Evolutionary conservation across 2,888 invertebrate species (phyloP).

Genomic region (Cephus pygmeus): DNA sequence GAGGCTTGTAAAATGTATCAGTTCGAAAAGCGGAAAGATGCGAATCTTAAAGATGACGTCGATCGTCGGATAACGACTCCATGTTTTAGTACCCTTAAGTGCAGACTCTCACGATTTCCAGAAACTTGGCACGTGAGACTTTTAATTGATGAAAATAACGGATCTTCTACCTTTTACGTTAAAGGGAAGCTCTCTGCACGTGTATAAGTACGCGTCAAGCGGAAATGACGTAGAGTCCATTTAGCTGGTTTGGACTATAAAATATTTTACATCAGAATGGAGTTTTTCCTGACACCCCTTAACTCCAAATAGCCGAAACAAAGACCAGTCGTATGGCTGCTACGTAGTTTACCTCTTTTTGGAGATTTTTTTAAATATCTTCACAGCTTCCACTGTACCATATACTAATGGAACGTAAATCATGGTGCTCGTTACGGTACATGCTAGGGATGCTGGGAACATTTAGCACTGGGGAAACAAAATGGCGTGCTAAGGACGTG

Average conservation of each 20-base stretch:
- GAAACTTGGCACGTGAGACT: too few species aligned
- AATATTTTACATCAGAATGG: neutral
- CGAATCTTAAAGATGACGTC: too few species aligned
- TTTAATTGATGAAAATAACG: too few species aligned
- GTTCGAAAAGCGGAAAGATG: too few species aligned
- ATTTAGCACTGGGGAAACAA: neutral
- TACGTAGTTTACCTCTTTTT: neutral
- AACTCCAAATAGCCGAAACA: neutral
- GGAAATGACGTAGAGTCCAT: constrained; percentile 31
- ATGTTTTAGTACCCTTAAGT: too few species aligned
- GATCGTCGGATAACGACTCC: too few species aligned
- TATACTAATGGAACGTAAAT: neutral
- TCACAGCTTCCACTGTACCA: neutral
- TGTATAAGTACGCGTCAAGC: neutral
- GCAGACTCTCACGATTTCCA: too few species aligned
- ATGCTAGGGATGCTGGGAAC: neutral
- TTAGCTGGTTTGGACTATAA: constrained; percentile 47
- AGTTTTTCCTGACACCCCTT: neutral
- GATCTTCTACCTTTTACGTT: too few species aligned
- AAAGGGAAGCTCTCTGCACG: neutral
- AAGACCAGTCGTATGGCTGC: neutral
- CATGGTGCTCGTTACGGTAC: neutral
- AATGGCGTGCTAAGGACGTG: constrained; percentile 13
- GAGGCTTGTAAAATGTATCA: too few species aligned
- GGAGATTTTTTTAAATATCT: neutral